Percentiles rank a stretch among this genome's conserved stretches.
phyloP scores from a whole-genome alignment of 1,140 invertebrate genomes.

The Hycleus cichorii region DNA sequence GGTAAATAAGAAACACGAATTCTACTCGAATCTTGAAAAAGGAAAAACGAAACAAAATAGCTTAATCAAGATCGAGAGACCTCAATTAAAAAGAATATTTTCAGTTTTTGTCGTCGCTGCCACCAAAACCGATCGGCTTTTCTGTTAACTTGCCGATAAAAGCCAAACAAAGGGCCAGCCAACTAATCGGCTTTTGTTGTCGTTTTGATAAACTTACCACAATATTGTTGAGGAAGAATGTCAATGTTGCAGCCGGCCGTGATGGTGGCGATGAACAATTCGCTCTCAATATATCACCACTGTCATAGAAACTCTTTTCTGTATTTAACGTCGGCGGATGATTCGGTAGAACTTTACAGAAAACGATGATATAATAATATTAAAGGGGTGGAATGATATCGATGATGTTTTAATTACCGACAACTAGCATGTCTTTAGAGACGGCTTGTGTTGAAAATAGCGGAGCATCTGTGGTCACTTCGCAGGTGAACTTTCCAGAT shows the following conservation, averaged over 20 bases:
- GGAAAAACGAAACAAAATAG: no score
- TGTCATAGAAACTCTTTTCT: slow-evolving; percentile 62
- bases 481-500: slow-evolving; percentile 75
- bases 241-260: slow-evolving; percentile 57
- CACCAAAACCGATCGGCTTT: no score
- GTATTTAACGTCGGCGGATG: slow-evolving; percentile 41
- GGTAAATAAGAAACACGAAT: no score
- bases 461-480: slow-evolving; percentile 74
- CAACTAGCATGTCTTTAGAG: slow-evolving; percentile 60
- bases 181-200: no score
- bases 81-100: no score
- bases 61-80: no score
- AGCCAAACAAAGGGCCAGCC: no score
- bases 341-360: slow-evolving; percentile 34
- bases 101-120: no score
- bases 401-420: slow-evolving; percentile 53
- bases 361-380: background rate
- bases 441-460: slow-evolving; percentile 60
- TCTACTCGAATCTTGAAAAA: no score
- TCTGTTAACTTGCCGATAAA: no score
- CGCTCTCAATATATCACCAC: slow-evolving; percentile 63
- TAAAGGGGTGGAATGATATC: background rate
- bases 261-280: slow-evolving; percentile 70
- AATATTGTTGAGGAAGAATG: slow-evolving; percentile 67
- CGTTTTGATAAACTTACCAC: slow-evolving; percentile 51